Percentiles rank a stretch among this genome's conserved stretches.
phyloP scores from a whole-genome alignment of 1,140 invertebrate species.

The Sitophilus oryzae region DNA sequence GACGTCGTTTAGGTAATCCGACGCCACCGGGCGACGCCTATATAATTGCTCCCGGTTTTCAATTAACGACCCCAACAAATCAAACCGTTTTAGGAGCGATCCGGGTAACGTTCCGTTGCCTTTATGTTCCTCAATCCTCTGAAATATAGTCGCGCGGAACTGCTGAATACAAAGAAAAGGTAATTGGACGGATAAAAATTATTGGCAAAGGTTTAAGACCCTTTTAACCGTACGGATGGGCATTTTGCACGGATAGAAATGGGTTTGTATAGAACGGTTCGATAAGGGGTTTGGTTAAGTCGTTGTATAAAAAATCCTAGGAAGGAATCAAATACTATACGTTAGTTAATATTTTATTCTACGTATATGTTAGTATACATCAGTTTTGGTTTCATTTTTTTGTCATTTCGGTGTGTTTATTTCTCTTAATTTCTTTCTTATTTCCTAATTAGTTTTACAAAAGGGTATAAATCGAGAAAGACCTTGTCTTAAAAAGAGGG shows the following conservation, averaged over 20 bases:
- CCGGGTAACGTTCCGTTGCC: conserved; percentile 32
- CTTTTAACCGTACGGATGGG: background rate
- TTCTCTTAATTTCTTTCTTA: no score
- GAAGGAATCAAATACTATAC: no score
- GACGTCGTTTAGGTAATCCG: conserved; percentile 23
- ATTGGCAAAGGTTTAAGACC: conserved; percentile 25
- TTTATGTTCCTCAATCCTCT: conserved; percentile 44
- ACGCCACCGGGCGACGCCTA: conserved; percentile 28
- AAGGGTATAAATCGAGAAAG: no score
- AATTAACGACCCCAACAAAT: conserved; percentile 49
- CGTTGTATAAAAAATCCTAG: no score
- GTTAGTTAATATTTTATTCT: no score
- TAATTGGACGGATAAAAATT: conserved; percentile 45
- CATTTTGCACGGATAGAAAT: background rate
- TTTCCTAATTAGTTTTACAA: no score
- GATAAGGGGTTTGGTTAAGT: no score
- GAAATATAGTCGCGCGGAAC: conserved; percentile 42
- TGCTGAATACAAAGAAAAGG: conserved; percentile 42
- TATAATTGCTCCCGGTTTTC: conserved; percentile 47
- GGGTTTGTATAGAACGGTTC: background rate
- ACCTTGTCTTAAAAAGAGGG: no score
- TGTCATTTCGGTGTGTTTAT: no score
- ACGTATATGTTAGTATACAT: no score
- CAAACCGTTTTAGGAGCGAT: conserved; percentile 44
- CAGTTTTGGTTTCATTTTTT: no score